Percentiles rank a stretch among this genome's conserved stretches.
Evolutionary conservation across 2,113 vertebrate genomes (phyloP).

Genomic region (Coptodon bakossiorum): DNA sequence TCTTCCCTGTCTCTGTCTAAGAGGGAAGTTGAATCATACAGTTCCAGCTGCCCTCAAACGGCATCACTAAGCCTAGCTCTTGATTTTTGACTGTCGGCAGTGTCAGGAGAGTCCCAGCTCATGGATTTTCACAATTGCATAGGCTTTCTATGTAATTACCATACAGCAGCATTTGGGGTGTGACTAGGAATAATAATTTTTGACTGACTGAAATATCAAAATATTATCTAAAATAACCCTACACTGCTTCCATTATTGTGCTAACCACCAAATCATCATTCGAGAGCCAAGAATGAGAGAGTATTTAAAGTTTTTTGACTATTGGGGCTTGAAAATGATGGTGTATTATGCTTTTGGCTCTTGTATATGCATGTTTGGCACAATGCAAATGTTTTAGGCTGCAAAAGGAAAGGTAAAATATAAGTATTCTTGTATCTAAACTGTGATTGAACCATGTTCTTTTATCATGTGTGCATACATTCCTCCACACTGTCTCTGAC

Average conservation of each 20-base stretch:
- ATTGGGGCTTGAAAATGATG: rapidly evolving
- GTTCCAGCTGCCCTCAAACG: background rate
- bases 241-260: background rate
- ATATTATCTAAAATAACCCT: background rate
- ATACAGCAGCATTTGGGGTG: background rate
- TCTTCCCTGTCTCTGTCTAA: background rate
- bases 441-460: background rate
- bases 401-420: background rate
- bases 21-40: background rate
- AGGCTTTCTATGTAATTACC: background rate
- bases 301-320: background rate
- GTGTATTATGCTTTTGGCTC: background rate
- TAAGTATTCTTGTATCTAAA: background rate
- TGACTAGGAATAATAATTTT: background rate
- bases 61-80: background rate
- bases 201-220: background rate
- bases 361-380: background rate
- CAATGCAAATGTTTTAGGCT: background rate
- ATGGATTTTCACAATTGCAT: background rate
- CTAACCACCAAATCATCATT: background rate
- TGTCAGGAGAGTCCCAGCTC: background rate
- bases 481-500: background rate
- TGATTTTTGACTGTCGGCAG: background rate
- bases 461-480: background rate
- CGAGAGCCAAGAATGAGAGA: background rate